Percentiles rank a stretch among this genome's conserved stretches.
Evolutionary conservation across 2,888 invertebrate genomes (phyloP).

Genomic region (Odontocolon sp.): DNA sequence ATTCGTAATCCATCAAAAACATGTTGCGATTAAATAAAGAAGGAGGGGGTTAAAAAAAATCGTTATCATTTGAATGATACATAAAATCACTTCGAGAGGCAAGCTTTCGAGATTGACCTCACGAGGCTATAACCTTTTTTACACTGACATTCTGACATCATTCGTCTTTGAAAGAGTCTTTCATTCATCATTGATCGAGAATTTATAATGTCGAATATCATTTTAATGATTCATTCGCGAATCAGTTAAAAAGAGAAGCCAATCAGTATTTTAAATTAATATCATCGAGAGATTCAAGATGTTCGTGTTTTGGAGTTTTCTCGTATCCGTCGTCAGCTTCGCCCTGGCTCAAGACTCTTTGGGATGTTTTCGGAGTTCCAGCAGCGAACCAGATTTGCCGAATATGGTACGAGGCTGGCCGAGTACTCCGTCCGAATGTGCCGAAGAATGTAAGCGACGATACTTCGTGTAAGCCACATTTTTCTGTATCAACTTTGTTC

Average conservation of each 20-base stretch:
- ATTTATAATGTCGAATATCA: conserved; percentile 27
- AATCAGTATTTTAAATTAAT: not conserved
- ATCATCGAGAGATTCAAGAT: conserved; percentile 24
- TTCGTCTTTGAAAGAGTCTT: conserved; percentile 39
- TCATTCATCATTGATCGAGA: conserved; percentile 50
- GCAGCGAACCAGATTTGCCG: conserved; percentile 68
- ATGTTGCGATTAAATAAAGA: not conserved
- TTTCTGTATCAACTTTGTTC: not conserved
- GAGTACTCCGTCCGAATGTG: conserved; percentile 69
- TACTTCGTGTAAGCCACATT: conserved; percentile 74
- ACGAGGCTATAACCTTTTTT: not conserved
- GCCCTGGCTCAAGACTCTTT: conserved; percentile 62
- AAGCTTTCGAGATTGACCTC: conserved; percentile 30
- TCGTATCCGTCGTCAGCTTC: conserved; percentile 6
- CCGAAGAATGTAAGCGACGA: conserved; percentile 70
- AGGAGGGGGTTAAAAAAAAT: not conserved
- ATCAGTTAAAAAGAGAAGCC: not conserved
- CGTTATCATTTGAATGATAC: conserved; percentile 1
- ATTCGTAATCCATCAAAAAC: not conserved
- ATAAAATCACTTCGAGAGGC: not conserved
- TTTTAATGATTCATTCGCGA: not conserved
- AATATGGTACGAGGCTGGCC: conserved; percentile 64
- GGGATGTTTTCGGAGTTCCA: conserved; percentile 73
- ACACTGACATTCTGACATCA: not conserved
- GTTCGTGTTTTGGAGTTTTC: conserved; percentile 49